These are phyloP conservation scores for Drosophila repletoides DNA, from an alignment of 1,140 invertebrate genomes.

Conservation along the genomic window DNA sequence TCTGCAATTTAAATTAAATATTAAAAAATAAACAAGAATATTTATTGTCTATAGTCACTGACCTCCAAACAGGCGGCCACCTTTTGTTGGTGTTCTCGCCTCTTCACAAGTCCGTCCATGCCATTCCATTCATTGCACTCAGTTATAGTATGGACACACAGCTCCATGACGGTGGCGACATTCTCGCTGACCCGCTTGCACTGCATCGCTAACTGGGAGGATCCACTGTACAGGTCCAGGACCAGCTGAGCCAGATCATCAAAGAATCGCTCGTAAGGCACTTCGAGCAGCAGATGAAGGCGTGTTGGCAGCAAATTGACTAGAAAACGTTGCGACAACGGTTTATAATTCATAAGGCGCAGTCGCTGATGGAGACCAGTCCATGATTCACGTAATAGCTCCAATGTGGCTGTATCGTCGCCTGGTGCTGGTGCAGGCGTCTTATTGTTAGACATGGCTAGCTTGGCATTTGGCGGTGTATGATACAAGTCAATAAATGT, in stretches of 20 bases:
- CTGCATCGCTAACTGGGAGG: constrained; percentile 43
- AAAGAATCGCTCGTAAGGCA: constrained; percentile 80
- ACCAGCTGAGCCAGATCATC: constrained; percentile 67
- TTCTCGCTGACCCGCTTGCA: constrained; percentile 66
- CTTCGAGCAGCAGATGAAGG: constrained; percentile 62
- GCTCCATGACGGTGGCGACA: constrained; percentile 49
- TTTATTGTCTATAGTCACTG: neutral
- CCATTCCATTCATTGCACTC: constrained; percentile 64
- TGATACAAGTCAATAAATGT: constrained; percentile 76
- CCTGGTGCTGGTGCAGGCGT: neutral
- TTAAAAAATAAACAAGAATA: too few relatives aligned
- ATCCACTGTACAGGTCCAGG: constrained; percentile 56
- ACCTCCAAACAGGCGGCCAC: constrained; percentile 74
- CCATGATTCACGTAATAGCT: constrained; percentile 68
- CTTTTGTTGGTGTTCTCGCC: constrained; percentile 64
- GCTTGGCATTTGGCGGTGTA: constrained; percentile 29
- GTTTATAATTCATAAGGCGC: constrained; percentile 69
- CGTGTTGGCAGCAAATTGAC: constrained; percentile 81
- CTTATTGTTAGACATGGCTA: constrained; percentile 18
- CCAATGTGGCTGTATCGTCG: constrained; percentile 54
- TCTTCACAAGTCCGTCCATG: constrained; percentile 67
- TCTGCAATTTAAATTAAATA: constrained; percentile 43
- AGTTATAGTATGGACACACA: constrained; percentile 56
- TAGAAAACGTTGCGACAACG: constrained; percentile 80
- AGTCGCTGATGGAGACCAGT: constrained; percentile 69